phyloP scores from a whole-genome alignment of 2,113 vertebrate species.

The Muscicapa adusta region DNA sequence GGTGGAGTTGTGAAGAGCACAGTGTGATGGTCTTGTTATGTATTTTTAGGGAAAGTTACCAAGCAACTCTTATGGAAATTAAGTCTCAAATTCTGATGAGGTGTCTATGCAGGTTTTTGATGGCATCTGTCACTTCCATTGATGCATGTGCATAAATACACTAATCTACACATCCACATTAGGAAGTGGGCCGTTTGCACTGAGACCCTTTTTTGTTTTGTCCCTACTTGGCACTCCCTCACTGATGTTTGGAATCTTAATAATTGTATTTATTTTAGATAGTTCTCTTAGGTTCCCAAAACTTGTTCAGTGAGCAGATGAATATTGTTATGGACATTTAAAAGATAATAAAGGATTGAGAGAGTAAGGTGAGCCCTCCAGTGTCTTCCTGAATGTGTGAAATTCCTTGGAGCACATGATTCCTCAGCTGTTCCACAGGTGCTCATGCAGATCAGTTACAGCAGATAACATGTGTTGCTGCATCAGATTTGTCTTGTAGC shows the following conservation, averaged over 20 bases:
- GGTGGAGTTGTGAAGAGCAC: background rate
- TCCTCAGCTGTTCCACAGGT: background rate
- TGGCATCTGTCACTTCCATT: background rate
- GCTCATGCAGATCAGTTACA: background rate
- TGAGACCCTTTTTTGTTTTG: background rate
- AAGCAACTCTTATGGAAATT: background rate
- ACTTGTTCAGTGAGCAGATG: background rate
- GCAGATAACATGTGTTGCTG: background rate
- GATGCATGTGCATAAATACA: fast-evolving
- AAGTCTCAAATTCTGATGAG: background rate
- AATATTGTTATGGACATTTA: background rate
- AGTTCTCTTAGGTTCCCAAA: background rate
- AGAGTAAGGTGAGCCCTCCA: background rate
- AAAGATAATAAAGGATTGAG: background rate
- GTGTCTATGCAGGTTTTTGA: background rate
- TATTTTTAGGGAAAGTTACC: background rate
- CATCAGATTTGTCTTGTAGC: background rate
- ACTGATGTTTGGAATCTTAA: background rate
- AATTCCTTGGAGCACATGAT: background rate
- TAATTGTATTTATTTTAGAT: background rate
- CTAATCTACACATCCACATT: fast-evolving
- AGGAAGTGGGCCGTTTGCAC: background rate
- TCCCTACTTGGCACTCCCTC: background rate
- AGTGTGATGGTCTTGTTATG: background rate
- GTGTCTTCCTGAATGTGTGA: background rate